Conservation (phyloP, 2,888 invertebrate genomes). For the Spodoptera exigua region DNA sequence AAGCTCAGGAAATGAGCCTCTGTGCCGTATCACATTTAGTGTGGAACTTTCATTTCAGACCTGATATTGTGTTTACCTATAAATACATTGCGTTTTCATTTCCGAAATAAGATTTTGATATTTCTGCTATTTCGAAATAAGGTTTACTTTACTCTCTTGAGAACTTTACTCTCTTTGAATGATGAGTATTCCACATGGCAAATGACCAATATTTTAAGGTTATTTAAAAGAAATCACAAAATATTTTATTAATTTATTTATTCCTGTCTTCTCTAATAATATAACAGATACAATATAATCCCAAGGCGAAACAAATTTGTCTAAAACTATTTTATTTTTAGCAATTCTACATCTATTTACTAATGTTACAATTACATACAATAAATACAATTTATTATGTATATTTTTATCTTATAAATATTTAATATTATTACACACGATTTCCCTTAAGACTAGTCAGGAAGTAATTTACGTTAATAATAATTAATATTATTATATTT, state of each 20-base stretch:
- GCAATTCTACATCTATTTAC: conserved; percentile 67
- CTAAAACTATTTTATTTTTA: conserved; percentile 67
- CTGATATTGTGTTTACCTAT: conserved; percentile 47
- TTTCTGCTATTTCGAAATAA: not conserved
- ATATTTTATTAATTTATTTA: conserved; percentile 70
- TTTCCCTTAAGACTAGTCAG: conserved; percentile 83
- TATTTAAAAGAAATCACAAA: conserved; percentile 24
- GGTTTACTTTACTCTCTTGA: too few relatives aligned
- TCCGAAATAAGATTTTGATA: conserved; percentile 18
- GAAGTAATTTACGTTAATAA: conserved; percentile 65
- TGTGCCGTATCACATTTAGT: conserved; percentile 67
- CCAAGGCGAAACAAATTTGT: conserved; percentile 74
- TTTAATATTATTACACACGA: conserved; percentile 68
- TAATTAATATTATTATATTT: conserved; percentile 46
- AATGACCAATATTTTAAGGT: too few relatives aligned
- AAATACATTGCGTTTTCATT: conserved; percentile 30
- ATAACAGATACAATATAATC: conserved; percentile 77
- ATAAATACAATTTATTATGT: conserved; percentile 77
- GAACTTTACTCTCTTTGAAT: too few relatives aligned
- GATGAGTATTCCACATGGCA: too few relatives aligned
- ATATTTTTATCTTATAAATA: conserved; percentile 71
- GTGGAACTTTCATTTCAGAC: conserved; percentile 53
- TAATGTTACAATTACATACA: conserved; percentile 68
- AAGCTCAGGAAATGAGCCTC: conserved; percentile 68
- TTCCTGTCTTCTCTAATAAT: conserved; percentile 74